Evolutionary conservation across 2,797 vertebrate genomes (phyloP), one percentile per base, ranked within the genome.

Genomic region (Glyptemys insculpta): DNA sequence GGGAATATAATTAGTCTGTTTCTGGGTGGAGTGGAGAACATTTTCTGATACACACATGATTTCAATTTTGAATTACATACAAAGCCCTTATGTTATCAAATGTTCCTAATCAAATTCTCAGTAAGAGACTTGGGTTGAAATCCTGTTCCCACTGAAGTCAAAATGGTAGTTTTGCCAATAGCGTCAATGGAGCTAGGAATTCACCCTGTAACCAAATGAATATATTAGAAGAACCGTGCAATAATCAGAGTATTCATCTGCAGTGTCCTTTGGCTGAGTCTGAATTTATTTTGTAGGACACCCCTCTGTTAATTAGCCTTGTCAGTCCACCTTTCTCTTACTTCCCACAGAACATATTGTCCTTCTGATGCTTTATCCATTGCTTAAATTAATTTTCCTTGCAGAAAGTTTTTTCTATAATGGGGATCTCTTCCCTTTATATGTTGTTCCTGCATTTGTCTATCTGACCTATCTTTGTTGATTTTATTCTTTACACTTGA

Each of bases 301-400:
- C 87, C 95, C 96, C 87, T 95, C 92, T 96, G 52, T 95, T 95
- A 88, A 97, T 98, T 94, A 96, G 59, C 57, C 74, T 54, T 52
- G 89, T 95, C 83, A 92, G 94, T 91, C 84, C 85, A 91, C 94
- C 87, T 96, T 96, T 95, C 87, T 96, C 53, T n/a, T 90, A 94
- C 90, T 95, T 88, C 21, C n/a, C 27, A 12, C 86, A 87, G 88
- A 92, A 86, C 93, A 31, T 86, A 59, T 96, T 94, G 74, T 78
- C 65, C 96, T 94, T 81, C 44, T 94, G 68, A 74, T n/a, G 80
- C 81, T 93, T 95, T 81, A 31, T 83, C n/a, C 65, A 6, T 37
- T 86, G 34, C 56, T 88, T 65, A 65, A 52, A 85, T 87, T 85
- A 96, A 83, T 94, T 97, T 90, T 91, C 37, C 12, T 81, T 1